Conservation (phyloP, 35 echinoderm and acorn worm species). For the Stichopus chloronotus region DNA sequence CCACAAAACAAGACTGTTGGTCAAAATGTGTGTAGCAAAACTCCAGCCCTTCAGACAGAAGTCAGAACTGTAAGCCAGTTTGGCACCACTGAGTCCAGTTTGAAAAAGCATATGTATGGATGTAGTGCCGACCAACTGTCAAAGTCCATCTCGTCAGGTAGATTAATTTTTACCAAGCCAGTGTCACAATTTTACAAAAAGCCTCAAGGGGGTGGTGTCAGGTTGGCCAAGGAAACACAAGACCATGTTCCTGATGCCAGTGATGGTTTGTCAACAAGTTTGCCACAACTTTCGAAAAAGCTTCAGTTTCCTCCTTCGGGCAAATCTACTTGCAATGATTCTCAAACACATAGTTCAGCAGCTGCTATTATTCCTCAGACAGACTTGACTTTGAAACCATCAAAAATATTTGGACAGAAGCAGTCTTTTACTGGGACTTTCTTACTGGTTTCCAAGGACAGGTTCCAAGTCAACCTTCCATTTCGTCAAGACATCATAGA, state of each 20-base stretch:
- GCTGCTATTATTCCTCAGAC: background rate
- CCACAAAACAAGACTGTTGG: background rate
- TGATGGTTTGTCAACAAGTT: background rate
- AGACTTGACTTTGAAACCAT: background rate
- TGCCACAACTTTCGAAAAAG: background rate
- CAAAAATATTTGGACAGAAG: conserved; percentile 41
- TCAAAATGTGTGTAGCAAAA: background rate
- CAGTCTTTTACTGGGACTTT: background rate
- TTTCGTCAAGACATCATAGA: conserved; percentile 15
- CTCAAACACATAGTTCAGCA: too few species aligned
- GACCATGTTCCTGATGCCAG: background rate
- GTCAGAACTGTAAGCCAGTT: background rate
- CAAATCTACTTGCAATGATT: background rate
- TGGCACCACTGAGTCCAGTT: background rate
- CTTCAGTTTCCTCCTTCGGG: background rate
- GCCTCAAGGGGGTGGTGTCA: background rate
- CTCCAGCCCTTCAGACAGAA: background rate
- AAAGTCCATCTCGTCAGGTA: background rate
- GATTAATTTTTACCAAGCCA: background rate
- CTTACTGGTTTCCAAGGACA: background rate
- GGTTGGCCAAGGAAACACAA: background rate
- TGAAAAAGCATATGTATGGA: background rate
- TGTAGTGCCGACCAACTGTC: background rate
- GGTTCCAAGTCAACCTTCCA: conserved; percentile 30
- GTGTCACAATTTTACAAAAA: conserved; percentile 50